Evolutionary conservation across 2,113 vertebrate genomes (phyloP).

Genomic region (Phocoena sinus): DNA sequence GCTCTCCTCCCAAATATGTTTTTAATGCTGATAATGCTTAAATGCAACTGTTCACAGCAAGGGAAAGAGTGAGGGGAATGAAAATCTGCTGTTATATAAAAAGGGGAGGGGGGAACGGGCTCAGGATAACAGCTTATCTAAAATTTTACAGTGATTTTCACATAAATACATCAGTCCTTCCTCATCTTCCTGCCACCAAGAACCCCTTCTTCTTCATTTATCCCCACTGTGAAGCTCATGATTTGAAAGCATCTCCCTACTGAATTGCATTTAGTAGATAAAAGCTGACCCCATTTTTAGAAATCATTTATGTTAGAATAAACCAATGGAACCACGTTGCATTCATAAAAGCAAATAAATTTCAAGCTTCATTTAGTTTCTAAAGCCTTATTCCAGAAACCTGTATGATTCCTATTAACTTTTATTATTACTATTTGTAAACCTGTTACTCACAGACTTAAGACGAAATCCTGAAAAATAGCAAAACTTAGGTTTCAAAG

Average conservation of each 20-base stretch:
- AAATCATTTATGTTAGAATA: slow-evolving; percentile 5
- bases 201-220: neutral
- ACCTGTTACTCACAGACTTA: neutral
- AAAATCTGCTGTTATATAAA: neutral
- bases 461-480: neutral
- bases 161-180: neutral
- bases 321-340: neutral
- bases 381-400: neutral
- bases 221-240: neutral
- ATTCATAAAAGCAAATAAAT: neutral
- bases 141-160: neutral
- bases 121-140: neutral
- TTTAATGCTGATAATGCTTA: slow-evolving; percentile 85
- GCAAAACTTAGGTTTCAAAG: neutral
- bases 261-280: neutral
- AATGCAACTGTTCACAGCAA: slow-evolving; percentile 73
- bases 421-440: neutral
- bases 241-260: neutral
- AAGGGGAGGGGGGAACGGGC: neutral
- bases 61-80: neutral
- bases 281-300: neutral
- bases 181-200: neutral
- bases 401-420: neutral
- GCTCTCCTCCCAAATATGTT: slow-evolving; percentile 85
- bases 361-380: neutral